Evolutionary conservation across 2,113 vertebrate species (phyloP).

Genomic region (Phainopepla nitens): DNA sequence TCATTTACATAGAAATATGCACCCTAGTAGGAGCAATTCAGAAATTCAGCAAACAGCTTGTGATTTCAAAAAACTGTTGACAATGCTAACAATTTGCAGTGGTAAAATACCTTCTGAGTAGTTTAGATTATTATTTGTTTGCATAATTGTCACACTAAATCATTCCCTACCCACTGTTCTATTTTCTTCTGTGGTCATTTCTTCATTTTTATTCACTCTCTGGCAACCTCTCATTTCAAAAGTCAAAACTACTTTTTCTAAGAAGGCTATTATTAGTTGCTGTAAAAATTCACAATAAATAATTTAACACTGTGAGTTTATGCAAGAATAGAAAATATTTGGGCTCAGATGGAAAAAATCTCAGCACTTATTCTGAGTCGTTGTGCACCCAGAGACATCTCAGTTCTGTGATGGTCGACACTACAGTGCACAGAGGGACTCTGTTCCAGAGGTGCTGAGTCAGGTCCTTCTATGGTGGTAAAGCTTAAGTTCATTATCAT

Average conservation of each 20-base stretch:
- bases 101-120: not conserved
- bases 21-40: conserved; percentile 24
- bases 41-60: conserved; percentile 54
- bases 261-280: not conserved
- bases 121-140: conserved; percentile 13
- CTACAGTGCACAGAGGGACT: not conserved
- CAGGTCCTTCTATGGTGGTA: not conserved
- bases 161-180: not conserved
- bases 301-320: not conserved
- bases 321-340: not conserved
- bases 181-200: conserved; percentile 11
- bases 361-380: not conserved
- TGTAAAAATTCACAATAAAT: not conserved
- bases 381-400: not conserved
- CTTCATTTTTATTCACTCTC: conserved; percentile 4
- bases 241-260: not conserved
- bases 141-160: conserved; percentile 6
- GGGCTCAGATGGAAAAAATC: not conserved
- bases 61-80: conserved; percentile 49
- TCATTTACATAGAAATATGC: conserved; percentile 63
- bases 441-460: not conserved
- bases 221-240: not conserved
- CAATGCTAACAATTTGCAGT: conserved; percentile 12
- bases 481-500: not conserved
- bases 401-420: not conserved